Evolutionary conservation across 2,113 vertebrate species (phyloP).

Genomic region (Oryzias curvinotus): DNA sequence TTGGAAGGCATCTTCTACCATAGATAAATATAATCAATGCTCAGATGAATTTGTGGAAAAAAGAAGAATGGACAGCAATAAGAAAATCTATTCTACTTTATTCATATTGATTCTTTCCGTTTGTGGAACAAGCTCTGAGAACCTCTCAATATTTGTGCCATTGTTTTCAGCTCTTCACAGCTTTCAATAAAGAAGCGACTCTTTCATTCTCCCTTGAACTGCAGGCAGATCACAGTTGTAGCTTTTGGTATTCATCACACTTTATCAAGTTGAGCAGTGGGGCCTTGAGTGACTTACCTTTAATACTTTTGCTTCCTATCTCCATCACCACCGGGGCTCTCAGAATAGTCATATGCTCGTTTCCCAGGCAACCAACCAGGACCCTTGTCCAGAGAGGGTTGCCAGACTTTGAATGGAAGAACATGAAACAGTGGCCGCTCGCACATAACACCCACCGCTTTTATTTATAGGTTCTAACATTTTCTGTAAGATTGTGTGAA

Average conservation of each 20-base stretch:
- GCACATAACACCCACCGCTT: constrained; percentile 22
- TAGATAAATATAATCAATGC: constrained; percentile 62
- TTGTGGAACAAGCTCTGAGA: constrained; percentile 24
- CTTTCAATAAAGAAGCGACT: constrained; percentile 21
- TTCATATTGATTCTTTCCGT: constrained; percentile 42
- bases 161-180: constrained; percentile 29
- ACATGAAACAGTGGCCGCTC: constrained; percentile 37
- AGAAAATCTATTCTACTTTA: constrained; percentile 25
- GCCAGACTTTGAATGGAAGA: constrained; percentile 59
- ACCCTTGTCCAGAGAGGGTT: constrained; percentile 71
- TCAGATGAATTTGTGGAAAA: constrained; percentile 8
- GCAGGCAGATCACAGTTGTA: constrained; percentile 17
- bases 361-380: constrained; percentile 77
- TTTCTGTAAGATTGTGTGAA: background rate
- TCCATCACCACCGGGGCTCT: constrained; percentile 45
- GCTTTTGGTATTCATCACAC: constrained; percentile 56
- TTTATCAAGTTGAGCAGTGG: constrained; percentile 56
- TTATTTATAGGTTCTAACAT: constrained; percentile 28
- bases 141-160: constrained; percentile 21
- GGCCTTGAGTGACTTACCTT: constrained; percentile 66
- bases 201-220: constrained; percentile 27
- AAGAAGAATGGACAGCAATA: background rate
- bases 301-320: constrained; percentile 46
- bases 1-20: constrained; percentile 22
- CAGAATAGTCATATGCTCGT: constrained; percentile 74